Percentiles rank a stretch among this genome's conserved stretches.
phyloP scores from a whole-genome alignment of 2,797 vertebrate species.

The Eulemur mongoz region DNA sequence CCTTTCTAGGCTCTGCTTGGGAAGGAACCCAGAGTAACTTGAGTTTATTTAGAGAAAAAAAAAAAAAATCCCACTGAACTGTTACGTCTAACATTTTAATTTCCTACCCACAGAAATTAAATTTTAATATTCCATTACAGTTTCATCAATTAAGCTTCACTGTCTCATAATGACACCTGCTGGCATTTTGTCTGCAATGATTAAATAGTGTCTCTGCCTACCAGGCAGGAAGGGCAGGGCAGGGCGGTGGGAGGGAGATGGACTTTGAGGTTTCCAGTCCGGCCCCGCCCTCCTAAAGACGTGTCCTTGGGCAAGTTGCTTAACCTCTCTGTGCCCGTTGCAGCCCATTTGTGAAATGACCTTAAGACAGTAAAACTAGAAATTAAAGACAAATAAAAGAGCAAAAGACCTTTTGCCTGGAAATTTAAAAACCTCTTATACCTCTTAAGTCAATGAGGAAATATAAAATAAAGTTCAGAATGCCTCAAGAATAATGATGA shows the following conservation, averaged over 20 bases:
- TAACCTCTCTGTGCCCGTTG: not conserved
- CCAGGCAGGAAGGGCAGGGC: not conserved
- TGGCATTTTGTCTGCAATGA: not conserved
- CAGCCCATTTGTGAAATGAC: not conserved
- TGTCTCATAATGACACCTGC: not conserved
- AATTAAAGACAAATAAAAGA: not conserved
- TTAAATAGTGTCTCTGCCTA: accelerated
- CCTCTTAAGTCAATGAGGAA: not conserved
- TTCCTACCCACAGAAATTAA: not conserved
- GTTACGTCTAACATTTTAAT: not conserved
- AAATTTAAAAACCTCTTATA: not conserved
- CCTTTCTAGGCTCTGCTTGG: not conserved
- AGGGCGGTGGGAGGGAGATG: not conserved
- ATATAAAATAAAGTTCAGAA: not conserved
- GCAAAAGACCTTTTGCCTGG: not conserved
- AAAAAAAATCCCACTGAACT: not conserved
- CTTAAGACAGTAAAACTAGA: not conserved
- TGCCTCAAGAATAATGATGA: not conserved
- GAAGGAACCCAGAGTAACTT: not conserved
- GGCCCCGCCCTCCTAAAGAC: not conserved
- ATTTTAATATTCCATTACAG: not conserved
- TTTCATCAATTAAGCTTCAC: not conserved
- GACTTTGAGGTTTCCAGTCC: not conserved
- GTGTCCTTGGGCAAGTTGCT: not conserved
- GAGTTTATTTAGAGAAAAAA: not conserved